Evolutionary conservation across 2,888 invertebrate genomes (phyloP).

Genomic region (Acronicta psi): DNA sequence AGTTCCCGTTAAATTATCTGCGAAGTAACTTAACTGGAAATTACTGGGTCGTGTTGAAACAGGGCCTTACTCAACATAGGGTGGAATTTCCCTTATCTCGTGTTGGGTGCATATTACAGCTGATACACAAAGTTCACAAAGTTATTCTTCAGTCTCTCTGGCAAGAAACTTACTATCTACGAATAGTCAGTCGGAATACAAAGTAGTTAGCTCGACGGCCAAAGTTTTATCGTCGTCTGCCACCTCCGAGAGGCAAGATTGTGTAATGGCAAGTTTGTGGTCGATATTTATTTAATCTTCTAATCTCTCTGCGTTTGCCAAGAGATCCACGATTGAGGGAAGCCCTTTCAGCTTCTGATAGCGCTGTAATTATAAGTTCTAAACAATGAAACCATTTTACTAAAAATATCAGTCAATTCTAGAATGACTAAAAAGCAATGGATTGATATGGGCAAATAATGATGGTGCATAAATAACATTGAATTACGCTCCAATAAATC

Average conservation of each 20-base stretch:
- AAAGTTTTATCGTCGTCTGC: conserved; percentile 46
- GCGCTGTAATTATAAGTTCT: background rate
- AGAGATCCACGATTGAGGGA: conserved; percentile 8
- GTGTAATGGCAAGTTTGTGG: conserved; percentile 28
- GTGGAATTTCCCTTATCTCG: too few relatives aligned
- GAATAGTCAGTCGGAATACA: conserved; percentile 45
- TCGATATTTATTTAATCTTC: conserved; percentile 29
- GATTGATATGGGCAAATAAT: too few relatives aligned
- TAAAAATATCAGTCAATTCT: too few relatives aligned
- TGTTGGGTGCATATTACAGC: background rate
- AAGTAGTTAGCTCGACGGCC: conserved; percentile 44
- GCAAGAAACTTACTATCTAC: conserved; percentile 31
- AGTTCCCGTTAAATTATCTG: too few relatives aligned
- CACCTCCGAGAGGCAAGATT: conserved; percentile 27
- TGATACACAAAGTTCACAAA: conserved; percentile 15
- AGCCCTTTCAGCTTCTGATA: too few relatives aligned
- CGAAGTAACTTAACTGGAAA: too few relatives aligned
- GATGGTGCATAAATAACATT: too few relatives aligned
- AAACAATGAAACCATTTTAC: too few relatives aligned
- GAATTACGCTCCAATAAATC: too few relatives aligned
- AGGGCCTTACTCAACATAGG: background rate
- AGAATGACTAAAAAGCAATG: too few relatives aligned
- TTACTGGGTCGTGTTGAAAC: too few relatives aligned
- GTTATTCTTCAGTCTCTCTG: conserved; percentile 30
- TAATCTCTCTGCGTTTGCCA: conserved; percentile 5